These are phyloP conservation scores for Prosapia bicincta DNA, from an alignment of 2,888 invertebrate genomes.

Conservation along the genomic window DNA sequence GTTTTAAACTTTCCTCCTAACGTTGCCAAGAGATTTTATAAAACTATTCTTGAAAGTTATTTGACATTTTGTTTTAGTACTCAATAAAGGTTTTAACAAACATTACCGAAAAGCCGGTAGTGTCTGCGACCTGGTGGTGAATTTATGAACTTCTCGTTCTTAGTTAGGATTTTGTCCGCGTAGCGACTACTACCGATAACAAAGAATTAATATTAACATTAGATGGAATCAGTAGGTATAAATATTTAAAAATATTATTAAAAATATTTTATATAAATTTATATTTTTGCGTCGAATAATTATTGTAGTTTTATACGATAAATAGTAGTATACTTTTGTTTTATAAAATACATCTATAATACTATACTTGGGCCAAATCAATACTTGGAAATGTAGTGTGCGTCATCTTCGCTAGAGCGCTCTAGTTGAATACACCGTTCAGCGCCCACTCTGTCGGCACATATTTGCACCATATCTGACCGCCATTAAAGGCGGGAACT, in stretches of 20 bases:
- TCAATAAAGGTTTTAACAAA: slow-evolving; percentile 25
- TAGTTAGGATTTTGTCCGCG: neutral
- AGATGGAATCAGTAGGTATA: too few species aligned
- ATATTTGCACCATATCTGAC: slow-evolving; percentile 2
- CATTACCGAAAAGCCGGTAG: slow-evolving; percentile 7
- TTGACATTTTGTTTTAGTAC: slow-evolving; percentile 28
- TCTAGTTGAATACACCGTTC: slow-evolving; percentile 8
- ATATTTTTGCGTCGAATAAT: too few species aligned
- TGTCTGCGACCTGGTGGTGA: slow-evolving; percentile 20
- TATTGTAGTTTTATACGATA: too few species aligned
- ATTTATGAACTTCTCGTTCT: neutral
- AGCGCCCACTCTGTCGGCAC: slow-evolving; percentile 29
- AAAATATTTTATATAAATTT: too few species aligned
- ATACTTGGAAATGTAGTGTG: too few species aligned
- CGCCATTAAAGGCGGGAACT: slow-evolving; percentile 23
- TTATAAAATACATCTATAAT: too few species aligned
- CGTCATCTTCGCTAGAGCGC: slow-evolving; percentile 23
- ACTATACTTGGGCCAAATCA: too few species aligned
- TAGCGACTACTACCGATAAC: neutral
- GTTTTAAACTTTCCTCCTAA: neutral
- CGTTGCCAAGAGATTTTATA: neutral
- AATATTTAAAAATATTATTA: too few species aligned
- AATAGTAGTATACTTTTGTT: too few species aligned
- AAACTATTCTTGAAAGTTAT: slow-evolving; percentile 15
- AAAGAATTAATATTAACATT: too few species aligned